phyloP scores from a whole-genome alignment of 2,888 invertebrate genomes.

The Disparrhopalites patrizii region DNA sequence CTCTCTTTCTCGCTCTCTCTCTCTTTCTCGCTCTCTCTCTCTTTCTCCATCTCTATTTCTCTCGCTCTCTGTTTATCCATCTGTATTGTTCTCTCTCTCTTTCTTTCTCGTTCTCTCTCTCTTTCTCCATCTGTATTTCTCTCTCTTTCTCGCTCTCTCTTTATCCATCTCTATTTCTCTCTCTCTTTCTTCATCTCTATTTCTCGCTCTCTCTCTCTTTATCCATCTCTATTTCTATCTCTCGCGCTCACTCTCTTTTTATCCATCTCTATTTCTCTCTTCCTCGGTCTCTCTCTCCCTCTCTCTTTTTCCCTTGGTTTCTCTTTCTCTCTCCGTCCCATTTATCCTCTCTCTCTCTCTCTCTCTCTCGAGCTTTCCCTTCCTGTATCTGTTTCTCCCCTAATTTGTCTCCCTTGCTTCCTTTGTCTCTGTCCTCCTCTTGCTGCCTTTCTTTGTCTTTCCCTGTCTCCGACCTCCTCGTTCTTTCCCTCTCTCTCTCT shows the following conservation, averaged over 20 bases:
- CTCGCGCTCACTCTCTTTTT: slow-evolving; percentile 7
- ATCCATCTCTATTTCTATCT: neutral
- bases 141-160: too few species aligned
- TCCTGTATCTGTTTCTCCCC: neutral
- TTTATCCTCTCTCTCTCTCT: slow-evolving; percentile 3
- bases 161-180: too few species aligned
- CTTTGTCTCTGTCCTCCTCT: too few species aligned
- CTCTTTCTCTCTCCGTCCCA: neutral
- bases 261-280: slow-evolving; percentile 10
- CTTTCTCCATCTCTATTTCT: neutral
- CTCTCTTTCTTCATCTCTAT: slow-evolving; percentile 2
- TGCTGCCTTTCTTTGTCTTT: too few species aligned
- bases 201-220: slow-evolving; percentile 4
- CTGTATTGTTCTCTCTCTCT: neutral
- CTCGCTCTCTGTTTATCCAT: slow-evolving; percentile 9
- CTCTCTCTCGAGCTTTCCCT: slow-evolving; percentile 3
- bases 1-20: slow-evolving; percentile 12
- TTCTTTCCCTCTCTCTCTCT: too few species aligned
- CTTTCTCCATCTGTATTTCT: too few species aligned
- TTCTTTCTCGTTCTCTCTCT: slow-evolving; percentile 4
- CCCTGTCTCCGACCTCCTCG: too few species aligned
- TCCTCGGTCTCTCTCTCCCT: slow-evolving; percentile 11
- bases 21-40: slow-evolving; percentile 8
- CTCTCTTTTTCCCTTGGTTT: neutral
- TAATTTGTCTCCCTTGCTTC: slow-evolving; percentile 15